Conservation (phyloP, 30 jellyfish, hydroid and myxozoan species). For the Aurelia coerulea region DNA sequence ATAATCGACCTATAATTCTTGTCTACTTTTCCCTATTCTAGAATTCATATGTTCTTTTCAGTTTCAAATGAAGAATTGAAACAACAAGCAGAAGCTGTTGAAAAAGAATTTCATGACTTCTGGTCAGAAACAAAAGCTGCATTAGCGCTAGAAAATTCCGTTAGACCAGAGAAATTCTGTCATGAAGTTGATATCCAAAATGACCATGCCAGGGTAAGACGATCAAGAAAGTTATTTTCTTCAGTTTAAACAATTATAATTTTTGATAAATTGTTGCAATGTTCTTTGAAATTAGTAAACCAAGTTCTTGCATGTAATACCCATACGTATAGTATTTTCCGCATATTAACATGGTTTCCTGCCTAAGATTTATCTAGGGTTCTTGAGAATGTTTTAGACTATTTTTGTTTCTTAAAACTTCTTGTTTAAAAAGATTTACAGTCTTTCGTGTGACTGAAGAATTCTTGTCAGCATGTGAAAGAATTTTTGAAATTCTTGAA, state of each 20-base stretch:
- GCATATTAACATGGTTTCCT: not conserved
- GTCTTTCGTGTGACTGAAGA: no score
- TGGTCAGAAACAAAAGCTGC: constrained; percentile 37
- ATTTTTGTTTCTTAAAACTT: no score
- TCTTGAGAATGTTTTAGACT: no score
- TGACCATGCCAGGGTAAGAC: constrained; percentile 9
- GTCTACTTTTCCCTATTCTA: not conserved
- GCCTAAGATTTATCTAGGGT: not conserved
- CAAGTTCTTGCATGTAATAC: not conserved
- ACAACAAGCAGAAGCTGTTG: constrained; percentile 59
- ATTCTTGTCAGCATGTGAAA: no score
- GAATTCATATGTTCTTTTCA: not conserved
- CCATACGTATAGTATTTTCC: not conserved
- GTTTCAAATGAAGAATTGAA: constrained; percentile 31
- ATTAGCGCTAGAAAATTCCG: not conserved
- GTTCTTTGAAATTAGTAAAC: constrained; percentile 2
- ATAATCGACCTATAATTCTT: no score
- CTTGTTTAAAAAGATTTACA: no score
- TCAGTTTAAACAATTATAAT: no score
- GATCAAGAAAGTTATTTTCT: no score
- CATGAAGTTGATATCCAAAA: constrained; percentile 29
- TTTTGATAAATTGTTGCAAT: not conserved
- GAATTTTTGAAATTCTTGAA: no score
- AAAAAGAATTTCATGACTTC: constrained; percentile 21
- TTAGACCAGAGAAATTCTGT: not conserved